Evolutionary conservation across 2,113 vertebrate species (phyloP).

Genomic region (Piaya cayana): DNA sequence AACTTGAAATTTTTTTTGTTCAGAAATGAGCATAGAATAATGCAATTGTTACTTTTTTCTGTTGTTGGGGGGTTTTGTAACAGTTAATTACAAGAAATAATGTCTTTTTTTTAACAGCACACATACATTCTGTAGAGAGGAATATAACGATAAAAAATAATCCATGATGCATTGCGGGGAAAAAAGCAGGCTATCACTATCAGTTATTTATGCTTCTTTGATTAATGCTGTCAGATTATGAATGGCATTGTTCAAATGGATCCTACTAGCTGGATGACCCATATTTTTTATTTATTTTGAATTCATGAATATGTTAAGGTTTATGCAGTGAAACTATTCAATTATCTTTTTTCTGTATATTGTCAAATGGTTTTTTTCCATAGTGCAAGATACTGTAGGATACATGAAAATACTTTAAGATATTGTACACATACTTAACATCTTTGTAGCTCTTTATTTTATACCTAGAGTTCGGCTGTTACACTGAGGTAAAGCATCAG

Average conservation of each 20-base stretch:
- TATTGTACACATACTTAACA: constrained; percentile 43
- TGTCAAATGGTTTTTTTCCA: constrained; percentile 30
- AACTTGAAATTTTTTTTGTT: neutral
- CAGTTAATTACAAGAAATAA: neutral
- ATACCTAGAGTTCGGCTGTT: constrained; percentile 39
- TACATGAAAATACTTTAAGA: constrained; percentile 59
- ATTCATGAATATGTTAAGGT: constrained; percentile 9
- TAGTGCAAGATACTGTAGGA: constrained; percentile 26
- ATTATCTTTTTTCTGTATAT: constrained; percentile 27
- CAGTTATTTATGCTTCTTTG: neutral
- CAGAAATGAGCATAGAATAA: neutral
- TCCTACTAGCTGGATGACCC: neutral
- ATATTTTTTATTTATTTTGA: constrained; percentile 30
- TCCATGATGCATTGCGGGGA: neutral
- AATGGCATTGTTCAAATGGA: neutral
- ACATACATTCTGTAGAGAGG: neutral
- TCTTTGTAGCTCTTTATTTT: constrained; percentile 62
- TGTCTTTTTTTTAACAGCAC: neutral
- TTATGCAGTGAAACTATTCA: constrained; percentile 24
- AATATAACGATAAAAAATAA: neutral
- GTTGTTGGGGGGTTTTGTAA: neutral
- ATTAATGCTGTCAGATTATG: neutral
- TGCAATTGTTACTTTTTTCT: neutral
- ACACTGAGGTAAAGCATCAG: constrained; percentile 29
- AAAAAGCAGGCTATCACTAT: neutral